A percentile compares a stretch with the other conserved stretches of the same genome.
Conservation (phyloP, 2,888 invertebrate genomes). For the Eilema griseolum region DNA sequence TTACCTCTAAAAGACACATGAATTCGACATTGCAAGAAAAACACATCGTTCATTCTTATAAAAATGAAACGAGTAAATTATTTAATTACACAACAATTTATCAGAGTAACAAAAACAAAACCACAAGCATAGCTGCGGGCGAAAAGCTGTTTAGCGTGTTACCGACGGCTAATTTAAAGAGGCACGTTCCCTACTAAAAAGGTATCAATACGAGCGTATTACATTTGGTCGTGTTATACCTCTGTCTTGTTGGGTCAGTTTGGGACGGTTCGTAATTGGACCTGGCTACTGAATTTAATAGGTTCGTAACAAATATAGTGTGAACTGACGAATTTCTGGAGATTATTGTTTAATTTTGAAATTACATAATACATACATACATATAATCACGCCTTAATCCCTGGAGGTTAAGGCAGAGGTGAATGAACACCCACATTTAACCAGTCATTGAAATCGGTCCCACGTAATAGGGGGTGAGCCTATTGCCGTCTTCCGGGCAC, state of each 20-base stretch:
- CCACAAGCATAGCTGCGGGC: slow-evolving; percentile 42
- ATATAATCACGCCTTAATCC: no score
- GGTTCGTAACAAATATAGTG: slow-evolving; percentile 75
- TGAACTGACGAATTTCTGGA: slow-evolving; percentile 59
- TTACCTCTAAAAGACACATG: background rate
- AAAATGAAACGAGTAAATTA: slow-evolving; percentile 18
- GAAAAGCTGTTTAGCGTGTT: slow-evolving; percentile 58
- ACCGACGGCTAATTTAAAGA: slow-evolving; percentile 56
- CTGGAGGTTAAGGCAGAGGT: no score
- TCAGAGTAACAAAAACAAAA: slow-evolving; percentile 43
- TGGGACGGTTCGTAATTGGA: slow-evolving; percentile 70
- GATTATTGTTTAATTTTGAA: slow-evolving; percentile 25
- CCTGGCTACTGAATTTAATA: slow-evolving; percentile 76
- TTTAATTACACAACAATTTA: slow-evolving; percentile 46
- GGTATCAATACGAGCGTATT: slow-evolving; percentile 41
- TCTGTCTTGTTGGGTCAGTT: slow-evolving; percentile 37
- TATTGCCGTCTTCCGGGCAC: no score
- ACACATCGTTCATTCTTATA: slow-evolving; percentile 3
- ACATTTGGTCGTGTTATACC: slow-evolving; percentile 56
- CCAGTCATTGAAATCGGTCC: no score
- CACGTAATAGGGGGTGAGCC: no score
- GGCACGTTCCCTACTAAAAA: slow-evolving; percentile 37
- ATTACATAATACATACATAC: no score
- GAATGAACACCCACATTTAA: no score
- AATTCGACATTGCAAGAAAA: background rate